A percentile compares a stretch with the other conserved stretches of the same genome.
Conservation (phyloP, 2,113 vertebrate genomes). For the Diphyllodes magnificus region DNA sequence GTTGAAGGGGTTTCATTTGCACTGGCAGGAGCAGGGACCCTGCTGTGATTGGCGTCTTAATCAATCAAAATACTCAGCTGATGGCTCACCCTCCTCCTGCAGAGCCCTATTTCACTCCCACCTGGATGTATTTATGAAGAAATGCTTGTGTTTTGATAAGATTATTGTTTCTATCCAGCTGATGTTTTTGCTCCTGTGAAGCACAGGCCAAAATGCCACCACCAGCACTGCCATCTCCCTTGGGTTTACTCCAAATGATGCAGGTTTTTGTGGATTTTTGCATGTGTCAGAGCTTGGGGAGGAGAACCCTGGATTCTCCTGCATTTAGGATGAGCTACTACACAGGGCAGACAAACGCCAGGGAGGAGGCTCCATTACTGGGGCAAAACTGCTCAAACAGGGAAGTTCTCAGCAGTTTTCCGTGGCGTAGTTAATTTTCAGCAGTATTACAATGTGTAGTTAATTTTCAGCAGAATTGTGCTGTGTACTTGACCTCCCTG, state of each 20-base stretch:
- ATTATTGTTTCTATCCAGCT: background rate
- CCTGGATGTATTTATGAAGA: background rate
- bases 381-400: background rate
- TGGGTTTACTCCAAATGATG: background rate
- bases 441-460: background rate
- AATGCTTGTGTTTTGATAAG: background rate
- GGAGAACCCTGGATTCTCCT: background rate
- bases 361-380: background rate
- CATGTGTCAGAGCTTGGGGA: background rate
- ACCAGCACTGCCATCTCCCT: background rate
- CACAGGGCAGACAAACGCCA: accelerated
- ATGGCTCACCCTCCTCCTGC: background rate
- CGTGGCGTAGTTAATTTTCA: background rate
- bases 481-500: background rate
- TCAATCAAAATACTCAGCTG: background rate
- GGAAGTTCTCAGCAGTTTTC: background rate
- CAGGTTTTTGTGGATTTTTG: background rate
- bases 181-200: background rate
- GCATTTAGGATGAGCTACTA: background rate
- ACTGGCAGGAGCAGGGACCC: background rate
- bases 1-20: background rate
- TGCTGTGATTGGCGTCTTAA: background rate
- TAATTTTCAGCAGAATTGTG: background rate
- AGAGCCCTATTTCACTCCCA: background rate
- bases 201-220: background rate